Base-by-base conservation (phyloP, 1,140 invertebrate genomes). In the Neuroterus valhalla region DNA sequence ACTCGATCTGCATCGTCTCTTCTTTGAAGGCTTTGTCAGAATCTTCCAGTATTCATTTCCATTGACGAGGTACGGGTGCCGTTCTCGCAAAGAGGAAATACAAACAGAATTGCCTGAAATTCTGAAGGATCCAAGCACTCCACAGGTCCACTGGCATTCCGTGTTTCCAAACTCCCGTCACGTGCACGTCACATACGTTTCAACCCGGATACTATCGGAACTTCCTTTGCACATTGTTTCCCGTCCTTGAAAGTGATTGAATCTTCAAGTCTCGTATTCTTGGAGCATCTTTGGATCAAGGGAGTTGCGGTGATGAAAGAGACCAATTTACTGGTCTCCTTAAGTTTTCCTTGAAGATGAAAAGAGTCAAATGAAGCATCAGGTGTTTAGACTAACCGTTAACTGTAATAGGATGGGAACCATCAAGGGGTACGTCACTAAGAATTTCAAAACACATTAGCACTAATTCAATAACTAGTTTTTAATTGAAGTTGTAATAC, bases 151-250 rank as follows among this genome's bases (percentile, higher is more conserved):
- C 52, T n/a, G 19, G 21, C 19, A 43, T 52, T 76, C 44, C 31
- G 62, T 72, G 72, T 74, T 73, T 74, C 72, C 23, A 62, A 62
- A 62, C 55, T 55, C 78, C 66, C 70, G 68, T 77, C 75, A 79
- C 78, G 75, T 77, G 70, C 75, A 70, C 73, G 71, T 80, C 78
- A 74, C 78, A 78, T 77, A 77, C 75, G 74, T 78, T 78, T 68
- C 74, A 76, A 80, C 72, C 50, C 66, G 23, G 31, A 66, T 31
- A 68, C 12, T 62, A 55, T 55, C 52, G 4, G 21, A 55, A 66
- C 42, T 69, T 68, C 48, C 66, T 44, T 38, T 66, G 75, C 73
- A 67, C 78, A 80, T 77, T 72, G 62, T 75, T 80, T 77, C 75
- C 75, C 77, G 69, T 72, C 70, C 66, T 62, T 19, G 23, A 42